Evolutionary conservation across 1,140 invertebrate species (phyloP), one percentile per base, ranked within the genome.

Genomic region (Linepithema humile): DNA sequence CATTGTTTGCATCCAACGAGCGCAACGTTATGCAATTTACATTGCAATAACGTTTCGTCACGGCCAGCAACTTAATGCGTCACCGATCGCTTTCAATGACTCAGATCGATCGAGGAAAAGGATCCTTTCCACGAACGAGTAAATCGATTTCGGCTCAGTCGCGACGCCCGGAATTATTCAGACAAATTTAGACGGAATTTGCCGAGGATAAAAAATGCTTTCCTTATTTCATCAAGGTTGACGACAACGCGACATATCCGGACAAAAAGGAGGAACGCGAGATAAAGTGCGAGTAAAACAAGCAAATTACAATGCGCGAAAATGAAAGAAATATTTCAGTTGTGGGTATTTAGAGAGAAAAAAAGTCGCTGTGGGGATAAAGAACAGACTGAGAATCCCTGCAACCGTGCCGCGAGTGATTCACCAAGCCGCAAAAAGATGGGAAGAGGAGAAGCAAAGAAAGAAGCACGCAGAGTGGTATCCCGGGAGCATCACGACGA

Each of bases 381-480:
- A 65, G 67, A 77, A 80, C 35, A 80, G 75, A 55, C 74, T 89
- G 84, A 86, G 88, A 89, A 83, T 89, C 85, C 82, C 83, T 85
- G 88, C 67, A 48, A 69, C 29, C 59, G 73, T 82, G 86, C n/a
- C 38, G 20, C 50, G 74, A 85, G 57, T 89, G 88, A 89, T 87
- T 89, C 88, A 89, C 55, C 67, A 50, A 29, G 17, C 17, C 40
- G 82, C 75, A 89, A 89, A 89, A 88, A 88, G 74, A 84, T 35
- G 10, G 43, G 23, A 74, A 65, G 70, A 88, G 50, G 62, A 45
- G 64, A 57, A 65, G 64, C n/a, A 48, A 74, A 38, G n/a, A 32
- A 69, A 67, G 29, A 64, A 38, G 70, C 67, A 65, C 67, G 62
- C 75, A 69, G 53, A 23, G 9, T 38, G 23, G 12, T 80, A 57